Base-by-base conservation (phyloP, 1,140 invertebrate genomes). In the Mactra quadrangularis region DNA sequence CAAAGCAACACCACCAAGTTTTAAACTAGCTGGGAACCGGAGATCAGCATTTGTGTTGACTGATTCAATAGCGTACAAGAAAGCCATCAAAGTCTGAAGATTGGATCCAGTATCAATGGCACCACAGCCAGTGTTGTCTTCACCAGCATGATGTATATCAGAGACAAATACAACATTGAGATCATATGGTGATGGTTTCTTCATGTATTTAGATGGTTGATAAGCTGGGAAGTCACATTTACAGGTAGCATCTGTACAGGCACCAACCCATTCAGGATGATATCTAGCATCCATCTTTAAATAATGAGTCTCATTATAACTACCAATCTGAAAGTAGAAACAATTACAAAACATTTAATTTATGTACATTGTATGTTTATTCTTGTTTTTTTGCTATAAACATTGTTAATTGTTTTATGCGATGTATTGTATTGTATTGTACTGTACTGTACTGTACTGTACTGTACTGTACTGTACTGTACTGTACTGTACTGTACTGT, bases 281-380 rank as follows among this genome's bases (percentile, higher is more conserved):
- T 91, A 91, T 25, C 79, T 82, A 29, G 87, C 88, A 81, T 90
- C 87, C 55, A 92, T 86, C 68, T 92, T 92, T 45, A 92, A 82
- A 55, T 85, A 89, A 71, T 92, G 77, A 0, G 88, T 90, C 77
- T 92, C 91, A 75, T 92, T 92, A 77, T 91, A 92, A 70, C 89
- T 90, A n/a, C 91, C 91, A 81, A 92, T 86, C 91, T 92, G 83
- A 15, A 66, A 87, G n/a, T n/a, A n/a, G n/a, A n/a, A n/a, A n/a
- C n/a, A n/a, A n/a, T n/a, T 1, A 25, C 15, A 60, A 60, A 29
- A 60, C 57, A 60, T 4, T 11, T 13, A 50, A 50, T 50, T 50
- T 22, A 27, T n/a, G 47, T 27, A 13, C 50, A 71, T 17, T 33
- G 57, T 22, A 41, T 60, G n/a, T n/a, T n/a, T n/a, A n/a, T n/a